Base-by-base conservation (phyloP, 2,113 vertebrate genomes). In the Potamarius usumacintae region DNA sequence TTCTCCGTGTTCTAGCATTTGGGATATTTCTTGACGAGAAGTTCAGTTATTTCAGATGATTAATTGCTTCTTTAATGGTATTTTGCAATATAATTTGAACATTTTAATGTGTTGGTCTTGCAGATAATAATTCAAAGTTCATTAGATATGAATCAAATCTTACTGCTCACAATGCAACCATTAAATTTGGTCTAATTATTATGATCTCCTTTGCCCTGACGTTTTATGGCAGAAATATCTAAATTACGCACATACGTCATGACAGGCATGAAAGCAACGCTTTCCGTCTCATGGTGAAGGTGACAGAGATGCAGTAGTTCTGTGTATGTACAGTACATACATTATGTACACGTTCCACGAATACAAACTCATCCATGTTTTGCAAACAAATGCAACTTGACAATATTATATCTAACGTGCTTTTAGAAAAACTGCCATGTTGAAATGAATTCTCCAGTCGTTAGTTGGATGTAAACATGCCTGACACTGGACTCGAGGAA, bases 51-150 rank as follows among this genome's bases (percentile, higher is more conserved):
- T 90, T 88, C 83, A 85, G 88, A 89, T 94, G 92, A 95, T 94
- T 92, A 91, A 95, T 93, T 88, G 88, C 90, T 85, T 86, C 81
- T 90, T 93, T 93, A 93, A 94, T 93, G 90, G 69, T 92, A 91
- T 94, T 94, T 94, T 94, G 93, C 92, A 94, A 92, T 92, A 91
- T 92, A 94, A 93, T 92, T 93, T 95, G 93, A 94, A 93, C 90
- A 90, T 92, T 94, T 93, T 93, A 92, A 93, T 92, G 89, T 91
- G 91, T 93, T 89, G 88, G 89, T 89, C 92, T 89, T 91, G 92
- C 91, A 91, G 90, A 90, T 90, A 90, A 94, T 93, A 92, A 62
- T 92, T 90, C 87, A 93, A 93, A 93, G 92, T 94, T 94, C 93
- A 94, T 94, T 94, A 94, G 91, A 93, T 92, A 92, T 94, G 88